Evolutionary conservation across 1,140 invertebrate genomes (phyloP).

Genomic region (Cotesia glomerata): DNA sequence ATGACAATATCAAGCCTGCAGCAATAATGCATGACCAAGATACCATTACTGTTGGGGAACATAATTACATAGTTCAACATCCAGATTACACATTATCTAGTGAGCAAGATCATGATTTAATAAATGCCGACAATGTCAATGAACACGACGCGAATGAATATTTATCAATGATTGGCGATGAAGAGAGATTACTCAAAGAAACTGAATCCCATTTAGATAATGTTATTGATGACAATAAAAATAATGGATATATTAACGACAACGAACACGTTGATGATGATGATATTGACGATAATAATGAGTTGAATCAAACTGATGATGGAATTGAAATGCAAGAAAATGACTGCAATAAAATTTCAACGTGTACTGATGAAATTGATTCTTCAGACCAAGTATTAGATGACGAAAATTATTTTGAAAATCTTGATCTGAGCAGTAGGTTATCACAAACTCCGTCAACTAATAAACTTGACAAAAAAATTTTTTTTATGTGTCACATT

Average conservation of each 20-base stretch:
- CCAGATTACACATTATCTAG: slow-evolving; percentile 35
- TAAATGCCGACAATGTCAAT: slow-evolving; percentile 17
- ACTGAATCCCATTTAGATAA: neutral
- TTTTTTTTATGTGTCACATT: slow-evolving; percentile 57
- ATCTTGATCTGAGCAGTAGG: slow-evolving; percentile 57
- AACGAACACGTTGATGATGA: neutral
- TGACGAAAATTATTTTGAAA: slow-evolving; percentile 60
- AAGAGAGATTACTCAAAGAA: neutral
- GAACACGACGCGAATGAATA: slow-evolving; percentile 17
- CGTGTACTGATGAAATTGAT: no score
- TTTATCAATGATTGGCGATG: slow-evolving; percentile 24
- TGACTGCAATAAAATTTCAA: no score
- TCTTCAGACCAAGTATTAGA: slow-evolving; percentile 43
- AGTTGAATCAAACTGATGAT: slow-evolving; percentile 35
- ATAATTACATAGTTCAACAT: slow-evolving; percentile 47
- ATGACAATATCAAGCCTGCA: slow-evolving; percentile 21
- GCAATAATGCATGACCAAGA: slow-evolving; percentile 22
- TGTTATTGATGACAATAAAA: slow-evolving; percentile 3
- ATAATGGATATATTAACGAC: neutral
- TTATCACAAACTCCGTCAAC: slow-evolving; percentile 48
- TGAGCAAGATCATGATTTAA: slow-evolving; percentile 23
- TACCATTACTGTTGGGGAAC: slow-evolving; percentile 39
- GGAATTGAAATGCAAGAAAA: slow-evolving; percentile 38
- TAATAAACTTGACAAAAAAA: slow-evolving; percentile 44
- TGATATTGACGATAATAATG: neutral